Evolutionary conservation across 1,140 invertebrate genomes (phyloP), one percentile per base, ranked within the genome.

Genomic region (Zaprionus kolodkinae): DNA sequence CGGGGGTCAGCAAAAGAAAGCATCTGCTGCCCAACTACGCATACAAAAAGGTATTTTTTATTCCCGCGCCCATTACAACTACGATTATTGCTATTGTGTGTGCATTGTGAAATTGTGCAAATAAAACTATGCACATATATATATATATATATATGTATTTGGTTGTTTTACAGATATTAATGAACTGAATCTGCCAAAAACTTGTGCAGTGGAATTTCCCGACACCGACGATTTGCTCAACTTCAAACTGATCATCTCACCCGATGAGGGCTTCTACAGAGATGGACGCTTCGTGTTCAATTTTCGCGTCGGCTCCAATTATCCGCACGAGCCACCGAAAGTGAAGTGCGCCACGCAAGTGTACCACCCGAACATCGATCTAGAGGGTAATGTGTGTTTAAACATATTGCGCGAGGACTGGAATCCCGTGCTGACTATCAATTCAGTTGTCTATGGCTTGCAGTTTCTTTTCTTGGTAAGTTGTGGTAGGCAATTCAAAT

Each of bases 341-440:
- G 97, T 99, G 6, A 98, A 98, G 93, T 98, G 97, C 93, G 97
- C 97, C 93, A 98, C 97, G 35, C 96, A 96, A 87, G 97, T 99
- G 13, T 99, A 98, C 93, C 98, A 99, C 94, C 98, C 98, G 30
- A 99, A 99, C 91, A 99, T 99, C 93, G 98, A 99, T 94, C 93
- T 98, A 68, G 97, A 98, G 92, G 98, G 98, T 57, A 98, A 99
- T 94, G 97, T 99, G 6, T 99, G 98, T 91, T 94, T 99, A 59
- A 99, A 99, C 93, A 99, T 99, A 91, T 93, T 99, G 68, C 95
- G 98, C 91, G 98, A 99, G 95, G 98, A 99, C 94, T 99, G 98
- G 98, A 99, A 99, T 93, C 98, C 98, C 73, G 98, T 99, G 68
- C 94, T 99, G 63, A 99, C 98, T 50, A 98, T 99, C 78, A 99